Evolutionary conservation across 1,140 invertebrate species (phyloP).

Genomic region (Achatina immaculata): DNA sequence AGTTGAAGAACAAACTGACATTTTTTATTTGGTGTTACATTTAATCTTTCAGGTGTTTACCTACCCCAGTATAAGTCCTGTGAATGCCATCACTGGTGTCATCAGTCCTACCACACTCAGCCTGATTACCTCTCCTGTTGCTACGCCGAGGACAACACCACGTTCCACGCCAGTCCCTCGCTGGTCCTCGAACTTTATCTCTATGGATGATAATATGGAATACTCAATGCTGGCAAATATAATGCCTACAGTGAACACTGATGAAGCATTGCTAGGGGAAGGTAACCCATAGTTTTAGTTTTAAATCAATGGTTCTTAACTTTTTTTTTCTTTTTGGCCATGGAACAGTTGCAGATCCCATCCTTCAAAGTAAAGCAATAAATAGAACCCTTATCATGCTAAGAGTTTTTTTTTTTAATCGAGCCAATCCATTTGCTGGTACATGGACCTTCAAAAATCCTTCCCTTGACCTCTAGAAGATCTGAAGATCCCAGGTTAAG

Average conservation of each 20-base stretch:
- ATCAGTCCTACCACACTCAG: conserved; percentile 91
- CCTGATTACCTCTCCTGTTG: conserved; percentile 85
- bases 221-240: conserved; percentile 89
- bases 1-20: too few relatives aligned
- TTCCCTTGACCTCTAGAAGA: neutral
- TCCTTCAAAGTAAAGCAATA: too few relatives aligned
- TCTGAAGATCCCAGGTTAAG: too few relatives aligned
- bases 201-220: conserved; percentile 86
- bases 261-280: conserved; percentile 61
- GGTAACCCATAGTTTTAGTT: conserved; percentile 44
- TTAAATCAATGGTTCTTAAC: neutral
- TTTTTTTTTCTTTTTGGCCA: neutral
- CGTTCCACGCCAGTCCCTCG: conserved; percentile 78
- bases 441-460: neutral
- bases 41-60: conserved; percentile 84
- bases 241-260: conserved; percentile 71
- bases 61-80: conserved; percentile 83
- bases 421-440: neutral
- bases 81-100: conserved; percentile 81
- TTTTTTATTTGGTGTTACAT: neutral
- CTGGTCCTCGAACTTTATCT: conserved; percentile 90
- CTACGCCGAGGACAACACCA: conserved; percentile 79
- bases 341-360: too few relatives aligned
- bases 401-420: neutral
- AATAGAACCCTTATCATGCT: neutral